Conservation (phyloP, 2,113 vertebrate species). For the human region GRCh38 chr1:248752001-248752500, state of each 20-base stretch:
- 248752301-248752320: background rate
- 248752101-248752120: background rate
- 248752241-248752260: rapidly evolving
- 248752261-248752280: background rate
- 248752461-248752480: background rate
- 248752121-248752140: background rate
- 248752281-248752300: background rate
- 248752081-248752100: rapidly evolving
- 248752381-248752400: background rate
- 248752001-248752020: background rate
- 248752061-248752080: background rate
- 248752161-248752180: no score
- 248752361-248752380: background rate
- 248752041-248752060: background rate
- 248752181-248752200: rapidly evolving
- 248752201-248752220: background rate
- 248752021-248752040: background rate
- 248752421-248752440: background rate
- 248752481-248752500: background rate
- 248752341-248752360: no score
- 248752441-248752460: background rate
- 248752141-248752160: background rate
- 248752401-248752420: rapidly evolving
- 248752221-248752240: rapidly evolving
- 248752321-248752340: background rate